A percentile compares a stretch with the other conserved stretches of the same genome.
Evolutionary conservation across 1,140 invertebrate species (phyloP).

Genomic region (Dendroctonus ponderosae): DNA sequence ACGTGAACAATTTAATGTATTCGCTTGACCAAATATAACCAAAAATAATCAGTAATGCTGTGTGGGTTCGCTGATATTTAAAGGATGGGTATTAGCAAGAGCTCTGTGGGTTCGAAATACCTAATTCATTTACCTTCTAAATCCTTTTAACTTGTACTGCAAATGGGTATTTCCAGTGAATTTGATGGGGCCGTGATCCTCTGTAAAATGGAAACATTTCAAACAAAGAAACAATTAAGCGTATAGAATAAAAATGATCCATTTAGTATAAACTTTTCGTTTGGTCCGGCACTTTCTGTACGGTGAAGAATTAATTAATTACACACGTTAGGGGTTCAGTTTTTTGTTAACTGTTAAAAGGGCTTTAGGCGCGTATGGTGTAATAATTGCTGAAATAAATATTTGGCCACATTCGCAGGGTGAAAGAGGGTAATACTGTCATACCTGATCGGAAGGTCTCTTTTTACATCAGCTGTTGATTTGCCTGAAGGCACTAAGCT

Average conservation of each 20-base stretch:
- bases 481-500: no score
- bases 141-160: conserved; percentile 47
- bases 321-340: neutral
- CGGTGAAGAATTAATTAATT: conserved; percentile 10
- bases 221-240: conserved; percentile 14
- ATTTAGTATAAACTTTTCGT: conserved; percentile 1
- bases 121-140: conserved; percentile 44
- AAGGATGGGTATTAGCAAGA: no score
- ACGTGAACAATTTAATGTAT: no score
- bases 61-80: no score
- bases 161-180: conserved; percentile 47
- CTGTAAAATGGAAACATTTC: conserved; percentile 23
- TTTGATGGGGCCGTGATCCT: conserved; percentile 44
- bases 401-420: neutral
- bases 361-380: neutral
- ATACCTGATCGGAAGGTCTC: no score
- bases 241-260: conserved; percentile 7
- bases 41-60: no score
- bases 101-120: no score
- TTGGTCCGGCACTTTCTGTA: conserved; percentile 2
- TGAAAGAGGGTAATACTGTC: neutral
- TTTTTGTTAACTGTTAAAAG: conserved; percentile 7
- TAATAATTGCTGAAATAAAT: conserved; percentile 14
- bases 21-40: no score
- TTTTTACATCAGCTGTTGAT: no score